Evolutionary conservation across 2,797 vertebrate genomes (phyloP), one percentile per base, ranked within the genome.

Genomic region (Clarias platycephalus): DNA sequence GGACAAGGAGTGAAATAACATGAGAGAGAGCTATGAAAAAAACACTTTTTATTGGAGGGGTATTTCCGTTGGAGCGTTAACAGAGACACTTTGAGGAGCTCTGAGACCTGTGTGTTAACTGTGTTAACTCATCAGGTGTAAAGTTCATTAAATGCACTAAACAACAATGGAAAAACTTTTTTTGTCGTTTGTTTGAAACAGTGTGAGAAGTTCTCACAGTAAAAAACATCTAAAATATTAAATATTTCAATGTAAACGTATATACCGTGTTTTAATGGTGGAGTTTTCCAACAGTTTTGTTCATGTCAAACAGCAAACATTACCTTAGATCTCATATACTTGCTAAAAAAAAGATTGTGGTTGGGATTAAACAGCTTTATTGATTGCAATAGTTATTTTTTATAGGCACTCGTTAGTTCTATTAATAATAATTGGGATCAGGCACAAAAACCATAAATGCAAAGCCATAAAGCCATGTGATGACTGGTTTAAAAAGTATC

Each of bases 401-500:
- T 4, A 58, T 34, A 22, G n/a, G n/a, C 1, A 10, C 49, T 31
- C 71, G 18, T 53, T 53, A 53, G 40, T 53, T 72, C 28, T 44
- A 5, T 71, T 70, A 49, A 24, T 10, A 72, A 72, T 13, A 49
- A 49, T 49, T 40, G n/a, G 37, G 20, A 44, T 26, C 40, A 72
- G 10, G 7, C 49, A 75, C 6, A 0, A 31, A 55, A 55, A 28
- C 26, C 49, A 28, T 53, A 3, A 40, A 40, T 71, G 34, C 3
- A 40, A 44, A 40, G 40, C 4, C 40, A 44, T 44, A 49, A 15
- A 18, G 22, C 66, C 37, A 20, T 72, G 40, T 16, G 12, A 72
- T 70, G 10, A 12, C 31, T 12, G 31, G 66, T 9, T 70, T 40
- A n/a, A 74, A 26, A 44, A 22, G 75, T 87, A 77, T 82, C 31